Conservation (phyloP, 35 echinoderm and acorn worm species). For the Eucidaris tribuloides region DNA sequence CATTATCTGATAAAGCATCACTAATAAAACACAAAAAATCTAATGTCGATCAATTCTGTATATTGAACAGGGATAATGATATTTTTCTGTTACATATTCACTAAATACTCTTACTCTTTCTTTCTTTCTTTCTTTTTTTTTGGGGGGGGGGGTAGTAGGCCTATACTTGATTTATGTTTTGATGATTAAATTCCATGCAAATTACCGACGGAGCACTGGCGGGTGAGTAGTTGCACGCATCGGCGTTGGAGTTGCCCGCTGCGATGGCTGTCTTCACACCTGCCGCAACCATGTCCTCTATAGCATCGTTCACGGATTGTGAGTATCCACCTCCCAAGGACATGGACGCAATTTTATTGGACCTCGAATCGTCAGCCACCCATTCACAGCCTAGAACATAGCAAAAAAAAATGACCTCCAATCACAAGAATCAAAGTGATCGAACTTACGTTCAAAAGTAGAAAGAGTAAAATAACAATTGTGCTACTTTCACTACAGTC, state of each 20-base stretch:
- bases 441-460: too few species aligned
- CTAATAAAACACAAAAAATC: too few species aligned
- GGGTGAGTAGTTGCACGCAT: conserved; percentile 64
- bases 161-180: neutral
- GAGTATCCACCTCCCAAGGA: conserved; percentile 54
- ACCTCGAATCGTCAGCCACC: neutral
- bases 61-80: too few species aligned
- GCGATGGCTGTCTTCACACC: conserved; percentile 24
- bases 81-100: too few species aligned
- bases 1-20: too few species aligned
- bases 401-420: neutral
- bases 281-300: conserved; percentile 4
- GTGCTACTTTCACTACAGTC: too few species aligned
- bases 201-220: conserved; percentile 42
- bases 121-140: too few species aligned
- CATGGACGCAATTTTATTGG: conserved; percentile 40
- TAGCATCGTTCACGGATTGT: conserved; percentile 15
- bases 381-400: conserved; percentile 37
- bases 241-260: conserved; percentile 64
- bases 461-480: too few species aligned
- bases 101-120: too few species aligned
- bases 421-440: too few species aligned
- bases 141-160: too few species aligned
- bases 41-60: too few species aligned
- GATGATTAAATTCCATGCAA: neutral